Evolutionary conservation across 2,888 invertebrate genomes (phyloP).

Genomic region (Tolmerus cingulatus): DNA sequence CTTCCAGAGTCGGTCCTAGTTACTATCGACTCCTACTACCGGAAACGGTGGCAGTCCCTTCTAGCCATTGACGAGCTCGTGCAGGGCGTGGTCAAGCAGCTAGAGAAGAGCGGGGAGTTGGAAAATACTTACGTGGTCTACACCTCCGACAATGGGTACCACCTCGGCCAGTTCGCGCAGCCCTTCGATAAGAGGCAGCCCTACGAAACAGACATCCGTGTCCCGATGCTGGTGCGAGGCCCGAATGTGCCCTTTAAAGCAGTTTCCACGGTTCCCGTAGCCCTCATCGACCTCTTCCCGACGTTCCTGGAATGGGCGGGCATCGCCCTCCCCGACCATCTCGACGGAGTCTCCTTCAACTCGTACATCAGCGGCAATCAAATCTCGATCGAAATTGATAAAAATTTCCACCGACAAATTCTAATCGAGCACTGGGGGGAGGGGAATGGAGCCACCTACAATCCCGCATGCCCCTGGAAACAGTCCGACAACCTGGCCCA

Average conservation of each 20-base stretch:
- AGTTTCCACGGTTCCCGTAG: conserved; percentile 67
- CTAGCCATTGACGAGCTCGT: conserved; percentile 90
- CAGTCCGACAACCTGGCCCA: conserved; percentile 66
- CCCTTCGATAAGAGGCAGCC: conserved; percentile 90
- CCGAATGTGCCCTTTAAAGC: conserved; percentile 69
- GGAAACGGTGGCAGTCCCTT: conserved; percentile 79
- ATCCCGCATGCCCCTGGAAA: conserved; percentile 72
- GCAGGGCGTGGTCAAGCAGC: conserved; percentile 67
- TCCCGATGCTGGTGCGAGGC: conserved; percentile 83
- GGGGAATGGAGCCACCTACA: conserved; percentile 67
- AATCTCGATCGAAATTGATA: not conserved
- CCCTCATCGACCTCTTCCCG: conserved; percentile 84
- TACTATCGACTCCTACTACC: conserved; percentile 75
- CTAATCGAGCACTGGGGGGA: conserved; percentile 87
- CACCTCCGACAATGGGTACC: conserved; percentile 92
- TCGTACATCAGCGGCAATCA: conserved; percentile 52
- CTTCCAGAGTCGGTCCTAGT: conserved; percentile 69
- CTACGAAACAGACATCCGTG: conserved; percentile 87
- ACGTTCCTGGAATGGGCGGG: conserved; percentile 80
- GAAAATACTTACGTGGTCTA: conserved; percentile 83
- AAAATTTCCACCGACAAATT: conserved; percentile 66
- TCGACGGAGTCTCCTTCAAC: conserved; percentile 72
- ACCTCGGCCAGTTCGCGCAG: conserved; percentile 88
- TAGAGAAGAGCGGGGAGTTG: conserved; percentile 67
- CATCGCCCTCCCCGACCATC: conserved; percentile 63